Base-by-base conservation (phyloP, 2,113 vertebrate genomes). In the Aix galericulata region DNA sequence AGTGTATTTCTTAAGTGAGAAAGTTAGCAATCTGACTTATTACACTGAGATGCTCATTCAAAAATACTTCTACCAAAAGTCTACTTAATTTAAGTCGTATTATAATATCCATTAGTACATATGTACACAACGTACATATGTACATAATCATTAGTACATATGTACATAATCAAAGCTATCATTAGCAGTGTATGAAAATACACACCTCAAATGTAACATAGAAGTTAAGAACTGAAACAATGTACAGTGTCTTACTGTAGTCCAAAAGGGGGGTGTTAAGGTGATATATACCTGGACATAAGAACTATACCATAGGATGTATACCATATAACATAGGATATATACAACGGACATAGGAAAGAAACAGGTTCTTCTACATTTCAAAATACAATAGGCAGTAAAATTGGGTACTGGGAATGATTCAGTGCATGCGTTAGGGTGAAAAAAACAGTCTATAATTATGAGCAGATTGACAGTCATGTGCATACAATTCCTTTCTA, bases 401-500 rank as follows among this genome's bases (percentile, higher is more conserved):
- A 78, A 94, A 44, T 21, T 20, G n/a, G 42, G 10, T 72, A 25
- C 64, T 78, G 60, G 52, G 79, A 50, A 88, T 85, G 90, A 88
- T 55, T 93, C 67, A 69, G 38, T 48, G 56, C 22, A 5, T 75
- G 66, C 60, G 32, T 48, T 71, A 58, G 8, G 17, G 75, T 23
- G 10, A 32, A 42, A 16, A 56, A 71, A 72, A 7, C 9, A n/a
- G 11, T 36, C 58, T 93, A 72, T 79, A 91, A 86, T 82, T 72
- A 60, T 25, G 73, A 92, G 42, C 56, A 75, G 86, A 81, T 32
- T 92, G 92, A 67, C 64, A 71, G 60, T 27, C 59, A 32, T 50
- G 11, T 73, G 62, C 67, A 55, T 62, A 84, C 83, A 91, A 84
- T 94, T 92, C 86, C 62, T 44, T 95, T 78, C 80, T 92, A 90